Base-by-base conservation (phyloP, 2,888 invertebrate genomes). In the Ditula angustiorana region DNA sequence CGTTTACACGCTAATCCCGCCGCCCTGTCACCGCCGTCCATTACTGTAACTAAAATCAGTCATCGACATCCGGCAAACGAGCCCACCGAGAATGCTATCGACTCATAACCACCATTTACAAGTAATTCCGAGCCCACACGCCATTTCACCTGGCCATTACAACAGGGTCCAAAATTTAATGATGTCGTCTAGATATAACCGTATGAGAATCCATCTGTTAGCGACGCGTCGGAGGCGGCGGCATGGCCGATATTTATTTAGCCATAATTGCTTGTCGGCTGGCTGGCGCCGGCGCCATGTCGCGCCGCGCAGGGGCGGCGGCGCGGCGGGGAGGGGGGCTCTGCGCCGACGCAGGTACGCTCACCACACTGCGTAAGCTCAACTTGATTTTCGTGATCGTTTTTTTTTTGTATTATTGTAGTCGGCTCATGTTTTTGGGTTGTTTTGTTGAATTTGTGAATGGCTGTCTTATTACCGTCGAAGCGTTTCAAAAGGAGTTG, bases 241-340 rank as follows among this genome's bases (percentile, higher is more conserved):
- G 89, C 88, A 82, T 86, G 88, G 86, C 85, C 88, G 90, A 90
- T 91, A 92, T 92, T 91, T 92, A 92, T 92, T 91, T 92, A 91
- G 89, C 90, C 90, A 90, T 91, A 91, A 91, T 91, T 92, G 90
- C 90, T 89, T 86, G 90, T 88, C 91, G 91, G 90, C 88, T 82
- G 86, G 76, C 83, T 89, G 91, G 92, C 91, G 91, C 91, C 92
- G 91, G 92, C 91, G 92, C 88, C 88, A 83, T 79, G 88, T 84
- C 89, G 88, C 86, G 88, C 81, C 88, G 81, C 64, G 78, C 79
- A 76, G 80, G 72, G 73, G 58, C 19, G 49, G 50, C 8, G 57
- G 16, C 19, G 72, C 70, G 66, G 73, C 46, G 65, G 67, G 64
- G 52, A 37, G 52, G 70, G 63, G 65, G 66, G 61, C 67, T 66